These are phyloP conservation scores for Margarornis squamiger DNA, from an alignment of 2,797 vertebrate genomes.

Conservation along the genomic window DNA sequence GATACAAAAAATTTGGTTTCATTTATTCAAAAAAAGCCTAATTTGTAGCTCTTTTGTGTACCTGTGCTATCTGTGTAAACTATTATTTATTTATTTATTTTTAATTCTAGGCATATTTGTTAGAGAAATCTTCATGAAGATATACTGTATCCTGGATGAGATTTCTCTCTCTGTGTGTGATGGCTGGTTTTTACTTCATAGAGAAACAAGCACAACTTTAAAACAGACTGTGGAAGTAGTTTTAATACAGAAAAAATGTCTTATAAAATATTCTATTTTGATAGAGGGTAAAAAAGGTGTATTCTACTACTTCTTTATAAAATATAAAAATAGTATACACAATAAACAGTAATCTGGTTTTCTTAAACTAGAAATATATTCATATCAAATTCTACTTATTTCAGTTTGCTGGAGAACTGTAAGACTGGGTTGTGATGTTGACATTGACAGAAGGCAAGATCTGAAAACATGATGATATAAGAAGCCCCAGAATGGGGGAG, in stretches of 20 bases:
- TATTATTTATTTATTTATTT: background rate
- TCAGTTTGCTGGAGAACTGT: background rate
- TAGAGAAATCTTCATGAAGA: background rate
- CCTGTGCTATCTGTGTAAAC: background rate
- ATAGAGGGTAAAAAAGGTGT: background rate
- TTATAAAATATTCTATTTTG: background rate
- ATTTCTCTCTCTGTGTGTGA: background rate
- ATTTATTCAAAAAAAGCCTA: background rate
- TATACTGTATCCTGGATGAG: background rate
- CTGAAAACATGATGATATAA: background rate
- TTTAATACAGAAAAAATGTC: background rate
- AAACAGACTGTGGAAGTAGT: background rate
- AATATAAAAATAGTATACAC: background rate
- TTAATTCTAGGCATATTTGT: background rate
- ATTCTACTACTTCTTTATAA: background rate
- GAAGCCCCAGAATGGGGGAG: background rate
- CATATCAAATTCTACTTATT: background rate
- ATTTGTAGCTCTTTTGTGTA: background rate
- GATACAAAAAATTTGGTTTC: background rate
- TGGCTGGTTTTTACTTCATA: background rate
- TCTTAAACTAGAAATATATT: background rate
- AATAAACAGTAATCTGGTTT: background rate
- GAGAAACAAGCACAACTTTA: background rate
- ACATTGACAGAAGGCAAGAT: background rate
- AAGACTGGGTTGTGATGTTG: background rate